Evolutionary conservation across 2,113 vertebrate genomes (phyloP), one percentile per base, ranked within the genome.

Genomic region (Clinocottus analis): DNA sequence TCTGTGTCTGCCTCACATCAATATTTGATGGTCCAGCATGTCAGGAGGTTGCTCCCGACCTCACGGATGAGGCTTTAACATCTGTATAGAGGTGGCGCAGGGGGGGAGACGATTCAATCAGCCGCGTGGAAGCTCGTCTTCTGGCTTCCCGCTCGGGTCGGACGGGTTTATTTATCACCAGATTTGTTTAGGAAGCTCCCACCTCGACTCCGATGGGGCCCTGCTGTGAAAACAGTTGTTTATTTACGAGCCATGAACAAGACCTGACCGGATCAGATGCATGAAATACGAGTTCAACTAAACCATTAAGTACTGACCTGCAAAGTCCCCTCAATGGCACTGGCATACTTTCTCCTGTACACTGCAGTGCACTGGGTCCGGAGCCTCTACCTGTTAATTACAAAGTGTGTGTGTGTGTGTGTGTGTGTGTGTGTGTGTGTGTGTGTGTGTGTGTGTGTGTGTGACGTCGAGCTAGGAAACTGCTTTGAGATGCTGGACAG

Each of bases 1-100:
- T 69, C 72, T 43, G 33, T 58, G 58, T 60, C 74, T 83, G 61
- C 49, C 60, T 83, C 39, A 73, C 63, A 80, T 86, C 87, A 82
- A 92, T 91, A 88, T 84, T 90, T 86, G 51, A 89, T 82, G 16
- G 56, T 31, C 49, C 35, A 53, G 72, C 55, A 29, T 61, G 75
- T 87, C 69, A 71, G 72, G 68, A 27, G 19, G 51, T 58, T 79
- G 41, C 80, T 85, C 60, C 67, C 43, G 69, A n/a, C 62, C 10
- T n/a, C 60, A 49, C 63, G 31, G 58, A 65, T 64, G 55, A 72
- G 41, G 35, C 63, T 33, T 9, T 33, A 51, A 74, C 69, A 59
- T 25, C 31, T 53, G 25, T 60, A 67, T 37, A 21, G 49, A 23
- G 68, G 37, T 39, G 71, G 82, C 23, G 6, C n/a, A 39, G 25